A percentile compares a stretch with the other conserved stretches of the same genome.
phyloP scores from a whole-genome alignment of 2,888 invertebrate genomes.

The Linnaemya vulpina region DNA sequence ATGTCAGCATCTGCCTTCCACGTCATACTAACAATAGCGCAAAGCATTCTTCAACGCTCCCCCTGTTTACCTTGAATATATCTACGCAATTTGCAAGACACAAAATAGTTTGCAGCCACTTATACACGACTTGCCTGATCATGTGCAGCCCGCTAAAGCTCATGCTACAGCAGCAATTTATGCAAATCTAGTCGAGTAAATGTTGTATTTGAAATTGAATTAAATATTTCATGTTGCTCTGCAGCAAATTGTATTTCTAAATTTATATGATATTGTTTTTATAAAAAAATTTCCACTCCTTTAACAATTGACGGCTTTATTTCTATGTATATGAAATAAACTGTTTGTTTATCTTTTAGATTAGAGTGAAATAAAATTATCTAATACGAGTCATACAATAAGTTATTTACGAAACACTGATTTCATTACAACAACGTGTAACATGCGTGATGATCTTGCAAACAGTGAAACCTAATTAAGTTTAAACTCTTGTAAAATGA shows the following conservation, averaged over 20 bases:
- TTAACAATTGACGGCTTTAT: not conserved
- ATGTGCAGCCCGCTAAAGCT: too few relatives aligned
- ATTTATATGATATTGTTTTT: too few relatives aligned
- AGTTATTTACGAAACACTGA: constrained; percentile 2
- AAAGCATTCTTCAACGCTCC: too few relatives aligned
- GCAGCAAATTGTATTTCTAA: not conserved
- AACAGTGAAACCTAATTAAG: constrained; percentile 9
- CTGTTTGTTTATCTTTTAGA: constrained; percentile 29
- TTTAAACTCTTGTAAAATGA: not conserved
- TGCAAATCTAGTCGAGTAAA: too few relatives aligned
- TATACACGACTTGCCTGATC: too few relatives aligned
- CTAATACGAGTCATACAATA: not conserved
- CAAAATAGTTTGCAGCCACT: too few relatives aligned
- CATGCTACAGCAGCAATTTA: too few relatives aligned
- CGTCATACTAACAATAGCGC: too few relatives aligned
- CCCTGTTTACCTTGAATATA: too few relatives aligned
- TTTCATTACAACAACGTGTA: constrained; percentile 24
- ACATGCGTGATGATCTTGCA: constrained; percentile 1
- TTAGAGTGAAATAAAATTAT: constrained; percentile 18
- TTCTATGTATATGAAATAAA: constrained; percentile 6
- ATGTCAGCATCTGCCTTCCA: too few relatives aligned
- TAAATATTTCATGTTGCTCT: not conserved
- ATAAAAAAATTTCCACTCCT: not conserved
- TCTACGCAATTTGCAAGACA: too few relatives aligned
- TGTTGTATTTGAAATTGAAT: not conserved